phyloP scores from a whole-genome alignment of 2,797 vertebrate genomes.

The Coendou prehensilis region DNA sequence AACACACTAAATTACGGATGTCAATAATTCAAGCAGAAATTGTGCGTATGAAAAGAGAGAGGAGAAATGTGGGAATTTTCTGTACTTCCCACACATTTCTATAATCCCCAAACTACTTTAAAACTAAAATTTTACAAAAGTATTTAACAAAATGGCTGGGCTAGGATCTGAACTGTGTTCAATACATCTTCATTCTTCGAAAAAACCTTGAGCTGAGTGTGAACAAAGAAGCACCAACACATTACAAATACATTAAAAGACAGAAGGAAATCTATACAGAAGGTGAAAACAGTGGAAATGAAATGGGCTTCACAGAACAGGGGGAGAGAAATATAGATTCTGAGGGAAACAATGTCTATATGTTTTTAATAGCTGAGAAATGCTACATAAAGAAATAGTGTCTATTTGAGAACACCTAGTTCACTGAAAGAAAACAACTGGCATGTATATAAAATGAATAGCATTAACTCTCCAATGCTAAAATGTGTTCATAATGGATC shows the following conservation, averaged over 20 bases:
- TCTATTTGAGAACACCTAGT: background rate
- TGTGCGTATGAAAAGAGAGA: background rate
- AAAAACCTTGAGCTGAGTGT: background rate
- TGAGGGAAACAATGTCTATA: background rate
- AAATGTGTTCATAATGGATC: background rate
- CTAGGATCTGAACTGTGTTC: background rate
- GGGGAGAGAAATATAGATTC: background rate
- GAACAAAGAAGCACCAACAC: background rate
- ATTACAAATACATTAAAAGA: background rate
- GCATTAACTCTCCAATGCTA: background rate
- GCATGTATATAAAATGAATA: constrained; percentile 21
- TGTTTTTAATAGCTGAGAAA: background rate
- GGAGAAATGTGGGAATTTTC: background rate
- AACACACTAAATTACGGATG: background rate
- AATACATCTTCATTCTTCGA: background rate
- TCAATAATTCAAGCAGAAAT: background rate
- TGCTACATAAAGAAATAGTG: background rate
- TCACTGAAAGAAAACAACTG: background rate
- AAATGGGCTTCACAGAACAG: background rate
- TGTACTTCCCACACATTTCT: background rate
- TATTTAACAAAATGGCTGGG: background rate
- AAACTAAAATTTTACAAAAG: background rate
- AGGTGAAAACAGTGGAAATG: background rate
- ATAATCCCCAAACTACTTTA: background rate
- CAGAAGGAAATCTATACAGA: background rate